Evolutionary conservation across 2,888 invertebrate species (phyloP), one percentile per base, ranked within the genome.

Genomic region (Hirtodrosophila cameraria): DNA sequence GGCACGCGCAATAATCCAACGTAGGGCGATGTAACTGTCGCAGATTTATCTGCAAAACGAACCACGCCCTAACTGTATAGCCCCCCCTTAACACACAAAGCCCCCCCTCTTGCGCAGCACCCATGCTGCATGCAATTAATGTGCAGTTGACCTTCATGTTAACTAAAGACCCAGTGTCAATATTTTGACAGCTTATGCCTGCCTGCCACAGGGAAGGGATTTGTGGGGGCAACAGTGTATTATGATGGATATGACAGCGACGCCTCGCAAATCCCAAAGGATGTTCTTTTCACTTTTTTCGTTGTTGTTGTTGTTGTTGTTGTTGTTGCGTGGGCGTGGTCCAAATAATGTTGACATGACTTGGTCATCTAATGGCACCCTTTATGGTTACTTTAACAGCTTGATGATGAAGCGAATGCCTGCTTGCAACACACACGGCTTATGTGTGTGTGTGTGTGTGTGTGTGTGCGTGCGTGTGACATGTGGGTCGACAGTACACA

Each of bases 91-190:
- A 38, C 25, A n/a, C 45, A n/a, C 23, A 1, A 23, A 23, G 3
- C 11, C 27, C 25, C 18, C n/a, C 9, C 23, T 28, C 13, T 8
- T n/a, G 7, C 23, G n/a, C n/a, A n/a, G n/a, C n/a, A n/a, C n/a
- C n/a, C n/a, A n/a, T 2, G 1, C 1, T 8, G 54, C 35, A 53
- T 83, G 83, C 83, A 79, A 55, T 74, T 79, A 83, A 79, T 79
- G 71, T 83, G 75, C 79, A 80, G 62, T 81, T 70, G 84, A 81
- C 80, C 84, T 80, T 84, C 59, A 67, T 39, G 58, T 75, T 75
- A 75, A 79, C 77, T 69, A 79, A 82, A 71, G 76, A 70, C 50
- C 57, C 27, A 58, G 55, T 85, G 85, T 85, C 82, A 82, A 82
- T 85, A 82, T 80, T 82, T 80, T 82, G 82, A 82, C 85, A 85